Percentiles rank a stretch among this genome's conserved stretches.
phyloP scores from a whole-genome alignment of 2,888 invertebrate genomes.

The Drosophila meridionalis region DNA sequence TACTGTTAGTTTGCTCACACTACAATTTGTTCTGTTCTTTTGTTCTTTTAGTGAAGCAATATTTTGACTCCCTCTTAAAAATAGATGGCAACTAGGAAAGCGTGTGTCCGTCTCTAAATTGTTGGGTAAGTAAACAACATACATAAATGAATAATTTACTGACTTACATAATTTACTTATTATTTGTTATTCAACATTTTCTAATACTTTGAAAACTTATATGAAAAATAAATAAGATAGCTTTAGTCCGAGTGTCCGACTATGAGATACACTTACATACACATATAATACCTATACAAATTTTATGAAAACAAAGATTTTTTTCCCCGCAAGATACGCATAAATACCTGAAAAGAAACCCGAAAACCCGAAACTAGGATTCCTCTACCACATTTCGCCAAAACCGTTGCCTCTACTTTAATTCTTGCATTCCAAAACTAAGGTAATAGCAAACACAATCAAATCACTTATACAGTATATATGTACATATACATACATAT shows the following conservation, averaged over 20 bases:
- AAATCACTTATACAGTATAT: too few species aligned
- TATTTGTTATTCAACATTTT: not conserved
- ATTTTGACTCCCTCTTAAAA: not conserved
- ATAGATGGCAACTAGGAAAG: conserved; percentile 1
- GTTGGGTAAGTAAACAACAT: not conserved
- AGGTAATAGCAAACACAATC: too few species aligned
- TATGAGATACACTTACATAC: not conserved
- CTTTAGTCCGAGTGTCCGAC: not conserved
- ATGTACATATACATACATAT: too few species aligned
- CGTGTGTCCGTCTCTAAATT: not conserved
- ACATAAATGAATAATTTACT: not conserved
- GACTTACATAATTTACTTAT: not conserved
- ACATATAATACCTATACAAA: too few species aligned
- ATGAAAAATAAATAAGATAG: not conserved
- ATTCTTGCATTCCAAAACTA: too few species aligned
- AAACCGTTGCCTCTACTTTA: too few species aligned
- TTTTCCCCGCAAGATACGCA: too few species aligned
- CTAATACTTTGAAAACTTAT: not conserved
- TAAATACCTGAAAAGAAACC: too few species aligned
- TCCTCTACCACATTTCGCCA: too few species aligned
- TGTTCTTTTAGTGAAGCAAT: not conserved
- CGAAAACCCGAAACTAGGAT: too few species aligned
- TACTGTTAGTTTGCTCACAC: too few species aligned
- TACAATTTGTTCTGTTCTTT: not conserved
- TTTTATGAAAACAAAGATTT: too few species aligned